Evolutionary conservation across 1,140 invertebrate genomes (phyloP), one percentile per base, ranked within the genome.

Genomic region (Cylas formicarius): DNA sequence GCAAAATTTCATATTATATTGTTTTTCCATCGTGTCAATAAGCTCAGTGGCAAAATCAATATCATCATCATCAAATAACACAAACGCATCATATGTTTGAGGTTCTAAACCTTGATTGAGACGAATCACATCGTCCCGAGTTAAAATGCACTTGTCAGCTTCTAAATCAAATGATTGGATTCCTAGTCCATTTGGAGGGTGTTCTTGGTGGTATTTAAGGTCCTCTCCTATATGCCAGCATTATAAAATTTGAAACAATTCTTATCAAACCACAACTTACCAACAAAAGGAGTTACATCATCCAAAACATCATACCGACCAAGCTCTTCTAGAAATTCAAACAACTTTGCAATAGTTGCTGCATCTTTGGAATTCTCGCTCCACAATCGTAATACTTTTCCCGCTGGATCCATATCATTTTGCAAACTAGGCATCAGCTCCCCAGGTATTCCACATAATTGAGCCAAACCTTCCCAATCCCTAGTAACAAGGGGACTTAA

Each of bases 61-160:
- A 65, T 85, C 81, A 42, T 80, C 76, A 44, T 83, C 76, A n/a
- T 75, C 74, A 60, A 72, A 84, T n/a, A 84, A 58, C 21, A 84
- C 66, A 58, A 80, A 83, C 4, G 81, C 82, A 68, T 84, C 77
- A 53, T 84, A 85, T 33, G 60, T 63, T 55, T 77, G 74, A 32
- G 68, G 66, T 35, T 67, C 57, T 35, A 73, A 52, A 11, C 76
- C 73, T 55, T 70, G 59, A 9, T 67, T 62, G 8, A 68, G 51
- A 38, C 70, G 64, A 10, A 66, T 52, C 10, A 73, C 55, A 65
- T 80, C 77, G 52, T 73, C 75, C 67, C 33, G 26, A 50, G 67
- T 65, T 24, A 66, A 35, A 41, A 65, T 56, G 31, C 56, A 32
- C 34, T 49, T 50, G 34, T 57, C 57, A 16, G 31, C 35, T 6